A percentile compares a stretch with the other conserved stretches of the same genome.
phyloP scores from a whole-genome alignment of 2,113 vertebrate genomes.

The Cyrtonyx montezumae region DNA sequence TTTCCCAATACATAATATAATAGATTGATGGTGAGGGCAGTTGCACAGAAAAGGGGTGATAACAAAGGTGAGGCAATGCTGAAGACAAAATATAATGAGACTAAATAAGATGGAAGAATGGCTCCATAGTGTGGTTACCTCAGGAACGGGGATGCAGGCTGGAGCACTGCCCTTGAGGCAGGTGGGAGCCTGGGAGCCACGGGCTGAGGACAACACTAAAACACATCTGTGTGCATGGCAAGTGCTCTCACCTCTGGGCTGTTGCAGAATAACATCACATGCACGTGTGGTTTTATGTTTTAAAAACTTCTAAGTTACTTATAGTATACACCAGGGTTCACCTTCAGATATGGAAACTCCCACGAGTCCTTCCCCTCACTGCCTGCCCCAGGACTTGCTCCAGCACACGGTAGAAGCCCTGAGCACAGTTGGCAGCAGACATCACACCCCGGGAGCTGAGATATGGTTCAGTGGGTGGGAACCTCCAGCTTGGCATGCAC shows the following conservation, averaged over 20 bases:
- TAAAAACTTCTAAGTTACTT: neutral
- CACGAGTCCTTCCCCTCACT: neutral
- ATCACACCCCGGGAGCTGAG: neutral
- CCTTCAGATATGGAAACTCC: neutral
- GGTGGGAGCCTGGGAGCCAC: neutral
- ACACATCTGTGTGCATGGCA: neutral
- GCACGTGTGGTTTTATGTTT: neutral
- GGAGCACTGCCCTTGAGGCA: rapidly evolving
- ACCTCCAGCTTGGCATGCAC: neutral
- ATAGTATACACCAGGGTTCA: neutral
- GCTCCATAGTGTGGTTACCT: rapidly evolving
- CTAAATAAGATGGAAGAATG: neutral
- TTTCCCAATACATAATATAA: rapidly evolving
- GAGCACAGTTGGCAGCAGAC: neutral
- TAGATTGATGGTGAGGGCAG: neutral
- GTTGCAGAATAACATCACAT: neutral
- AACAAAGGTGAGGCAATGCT: neutral
- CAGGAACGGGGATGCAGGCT: neutral
- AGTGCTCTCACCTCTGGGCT: neutral
- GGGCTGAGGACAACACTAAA: rapidly evolving
- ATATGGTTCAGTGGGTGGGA: rapidly evolving
- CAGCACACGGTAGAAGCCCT: neutral
- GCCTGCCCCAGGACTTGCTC: rapidly evolving
- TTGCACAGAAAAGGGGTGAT: neutral
- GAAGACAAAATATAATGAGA: neutral